Evolutionary conservation across 1,140 invertebrate species (phyloP).

Genomic region (Ooceraea biroi): DNA sequence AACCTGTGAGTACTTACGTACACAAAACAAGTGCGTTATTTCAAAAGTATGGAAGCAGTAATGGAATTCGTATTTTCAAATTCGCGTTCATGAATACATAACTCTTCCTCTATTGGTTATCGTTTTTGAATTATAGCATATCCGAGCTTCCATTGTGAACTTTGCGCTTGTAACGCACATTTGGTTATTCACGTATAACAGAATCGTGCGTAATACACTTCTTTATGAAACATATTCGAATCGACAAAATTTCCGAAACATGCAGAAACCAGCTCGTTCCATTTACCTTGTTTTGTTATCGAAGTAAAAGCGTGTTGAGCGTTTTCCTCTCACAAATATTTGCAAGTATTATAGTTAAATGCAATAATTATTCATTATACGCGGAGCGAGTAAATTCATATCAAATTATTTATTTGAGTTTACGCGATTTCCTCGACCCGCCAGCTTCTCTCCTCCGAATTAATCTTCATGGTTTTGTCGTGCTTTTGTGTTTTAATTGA

Average conservation of each 20-base stretch:
- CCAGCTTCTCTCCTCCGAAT: background rate
- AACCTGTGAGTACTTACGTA: slow-evolving; percentile 8
- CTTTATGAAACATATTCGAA: slow-evolving; percentile 32
- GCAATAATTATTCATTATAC: background rate
- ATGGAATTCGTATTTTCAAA: slow-evolving; percentile 7
- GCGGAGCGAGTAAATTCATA: background rate
- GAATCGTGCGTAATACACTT: slow-evolving; percentile 26
- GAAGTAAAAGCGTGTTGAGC: slow-evolving; percentile 13
- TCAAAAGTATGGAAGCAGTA: slow-evolving; percentile 1
- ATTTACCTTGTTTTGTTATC: background rate
- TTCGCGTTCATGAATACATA: background rate
- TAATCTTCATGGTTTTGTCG: slow-evolving; percentile 27
- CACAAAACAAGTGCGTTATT: slow-evolving; percentile 4
- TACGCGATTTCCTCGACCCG: too few relatives aligned
- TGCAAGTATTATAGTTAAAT: slow-evolving; percentile 24
- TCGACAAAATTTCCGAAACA: slow-evolving; percentile 13
- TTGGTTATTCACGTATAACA: background rate
- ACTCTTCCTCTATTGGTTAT: background rate
- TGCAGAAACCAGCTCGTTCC: background rate
- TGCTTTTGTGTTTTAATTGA: slow-evolving; percentile 38
- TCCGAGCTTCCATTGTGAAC: background rate
- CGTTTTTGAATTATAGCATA: slow-evolving; percentile 8
- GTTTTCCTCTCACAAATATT: background rate
- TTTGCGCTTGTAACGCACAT: background rate
- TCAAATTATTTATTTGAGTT: background rate